Conservation (phyloP, 2,888 invertebrate species). For the Tromatobia lineatoria region DNA sequence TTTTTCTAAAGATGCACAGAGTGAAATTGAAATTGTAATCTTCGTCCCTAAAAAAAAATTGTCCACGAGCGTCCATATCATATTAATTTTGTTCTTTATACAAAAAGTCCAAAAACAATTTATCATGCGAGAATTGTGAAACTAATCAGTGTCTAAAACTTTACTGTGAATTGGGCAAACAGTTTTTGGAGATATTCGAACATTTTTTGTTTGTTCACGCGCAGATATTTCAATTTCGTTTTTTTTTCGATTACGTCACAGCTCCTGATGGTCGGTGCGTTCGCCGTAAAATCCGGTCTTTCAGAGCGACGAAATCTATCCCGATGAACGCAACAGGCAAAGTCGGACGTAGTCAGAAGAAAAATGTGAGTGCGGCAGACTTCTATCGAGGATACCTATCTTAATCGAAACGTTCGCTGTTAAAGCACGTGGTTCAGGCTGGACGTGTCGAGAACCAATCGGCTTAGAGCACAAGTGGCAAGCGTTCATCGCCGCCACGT, state of each 20-base stretch:
- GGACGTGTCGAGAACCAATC: conserved; percentile 28
- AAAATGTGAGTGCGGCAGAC: not conserved
- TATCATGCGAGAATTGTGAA: no score
- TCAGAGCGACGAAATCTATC: conserved; percentile 5
- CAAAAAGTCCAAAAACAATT: no score
- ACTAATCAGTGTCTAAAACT: no score
- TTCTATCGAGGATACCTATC: conserved; percentile 46
- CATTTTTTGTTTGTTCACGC: no score
- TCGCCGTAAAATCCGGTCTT: conserved; percentile 47
- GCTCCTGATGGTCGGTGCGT: not conserved
- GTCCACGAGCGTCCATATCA: no score
- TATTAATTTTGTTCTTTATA: no score
- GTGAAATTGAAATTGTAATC: not conserved
- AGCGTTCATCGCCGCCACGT: not conserved
- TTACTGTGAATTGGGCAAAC: no score
- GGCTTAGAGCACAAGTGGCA: conserved; percentile 19
- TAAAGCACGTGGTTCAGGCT: not conserved
- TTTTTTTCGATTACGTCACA: not conserved
- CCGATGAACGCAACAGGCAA: conserved; percentile 11
- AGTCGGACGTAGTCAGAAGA: not conserved
- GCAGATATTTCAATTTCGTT: not conserved
- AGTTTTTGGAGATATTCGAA: no score
- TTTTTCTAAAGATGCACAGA: not conserved
- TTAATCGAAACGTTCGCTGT: conserved; percentile 56
- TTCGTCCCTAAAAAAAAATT: no score